A percentile compares a stretch with the other conserved stretches of the same genome.
These are phyloP conservation scores for Oncorhynchus kisutch DNA, from an alignment of 2,113 vertebrate species.

Conservation along the genomic window DNA sequence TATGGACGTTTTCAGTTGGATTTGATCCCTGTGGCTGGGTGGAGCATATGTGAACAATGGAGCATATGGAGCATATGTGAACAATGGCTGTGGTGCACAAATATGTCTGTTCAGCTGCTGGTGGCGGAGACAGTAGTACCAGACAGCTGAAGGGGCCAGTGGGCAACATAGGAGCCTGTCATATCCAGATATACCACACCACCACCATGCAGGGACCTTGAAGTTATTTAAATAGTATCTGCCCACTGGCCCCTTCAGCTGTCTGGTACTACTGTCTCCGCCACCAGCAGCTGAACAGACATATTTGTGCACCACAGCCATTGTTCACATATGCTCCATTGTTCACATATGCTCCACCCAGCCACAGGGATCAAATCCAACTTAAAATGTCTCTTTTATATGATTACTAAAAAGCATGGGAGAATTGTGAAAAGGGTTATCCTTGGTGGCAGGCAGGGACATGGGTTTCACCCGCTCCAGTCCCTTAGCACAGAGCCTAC, in stretches of 20 bases:
- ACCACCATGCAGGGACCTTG: too few species aligned
- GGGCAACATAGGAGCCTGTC: not conserved
- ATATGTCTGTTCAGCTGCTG: constrained; percentile 25
- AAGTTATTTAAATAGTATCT: not conserved
- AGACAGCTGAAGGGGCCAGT: not conserved
- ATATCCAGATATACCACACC: too few species aligned
- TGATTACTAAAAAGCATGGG: constrained; percentile 68
- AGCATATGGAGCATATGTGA: constrained; percentile 46
- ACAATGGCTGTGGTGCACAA: constrained; percentile 47
- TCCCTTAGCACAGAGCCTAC: too few species aligned
- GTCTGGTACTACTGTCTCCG: not conserved
- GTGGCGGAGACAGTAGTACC: not conserved
- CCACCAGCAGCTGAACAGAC: constrained; percentile 8
- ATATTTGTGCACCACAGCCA: constrained; percentile 41
- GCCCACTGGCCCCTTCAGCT: not conserved
- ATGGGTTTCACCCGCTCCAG: constrained; percentile 29
- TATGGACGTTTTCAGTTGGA: constrained; percentile 32
- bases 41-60: too few species aligned
- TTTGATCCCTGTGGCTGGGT: constrained; percentile 57
- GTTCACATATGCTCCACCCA: constrained; percentile 54
- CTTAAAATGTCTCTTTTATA: constrained; percentile 34
- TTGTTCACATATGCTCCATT: constrained; percentile 57
- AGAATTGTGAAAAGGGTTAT: constrained; percentile 51
- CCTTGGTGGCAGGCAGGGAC: constrained; percentile 33
- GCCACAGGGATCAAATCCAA: constrained; percentile 58